A percentile compares a stretch with the other conserved stretches of the same genome.
These are phyloP conservation scores for Caenorhabditis zanzibari DNA, from an alignment of 2,888 invertebrate species.

Conservation along the genomic window DNA sequence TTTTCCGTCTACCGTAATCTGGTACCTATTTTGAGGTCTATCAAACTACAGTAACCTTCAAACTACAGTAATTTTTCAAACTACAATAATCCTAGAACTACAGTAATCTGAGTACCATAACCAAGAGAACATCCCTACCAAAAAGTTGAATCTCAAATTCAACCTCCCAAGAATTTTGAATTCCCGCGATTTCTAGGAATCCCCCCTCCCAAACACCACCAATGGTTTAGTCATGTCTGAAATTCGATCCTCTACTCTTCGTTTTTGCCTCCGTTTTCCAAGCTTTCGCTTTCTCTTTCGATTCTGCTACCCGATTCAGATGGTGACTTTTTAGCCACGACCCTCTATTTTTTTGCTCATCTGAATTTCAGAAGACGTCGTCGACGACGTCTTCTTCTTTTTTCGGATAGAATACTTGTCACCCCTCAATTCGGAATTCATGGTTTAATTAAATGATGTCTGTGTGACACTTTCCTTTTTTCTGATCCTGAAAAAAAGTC, in stretches of 20 bases:
- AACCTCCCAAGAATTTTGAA: not conserved
- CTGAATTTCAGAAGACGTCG: conserved; percentile 3
- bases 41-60: too few relatives aligned
- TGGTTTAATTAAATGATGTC: too few relatives aligned
- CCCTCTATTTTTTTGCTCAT: conserved; percentile 3
- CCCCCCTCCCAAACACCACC: not conserved
- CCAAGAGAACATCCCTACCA: not conserved
- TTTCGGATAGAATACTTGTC: not conserved
- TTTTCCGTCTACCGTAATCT: too few relatives aligned
- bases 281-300: not conserved
- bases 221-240: conserved; percentile 47
- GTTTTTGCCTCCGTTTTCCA: not conserved
- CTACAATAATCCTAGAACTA: too few relatives aligned
- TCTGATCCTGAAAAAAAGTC: not conserved
- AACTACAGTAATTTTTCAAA: too few relatives aligned
- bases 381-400: not conserved
- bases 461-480: not conserved
- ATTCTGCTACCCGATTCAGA: conserved; percentile 8
- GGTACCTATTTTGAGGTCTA: too few relatives aligned
- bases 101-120: too few relatives aligned
- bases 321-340: not conserved
- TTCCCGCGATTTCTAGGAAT: not conserved
- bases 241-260: conserved; percentile 23
- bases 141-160: not conserved
- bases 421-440: not conserved